Conservation (phyloP, 37 sponge, comb jelly and placozoan genomes). For the Spongilla lacustris region DNA sequence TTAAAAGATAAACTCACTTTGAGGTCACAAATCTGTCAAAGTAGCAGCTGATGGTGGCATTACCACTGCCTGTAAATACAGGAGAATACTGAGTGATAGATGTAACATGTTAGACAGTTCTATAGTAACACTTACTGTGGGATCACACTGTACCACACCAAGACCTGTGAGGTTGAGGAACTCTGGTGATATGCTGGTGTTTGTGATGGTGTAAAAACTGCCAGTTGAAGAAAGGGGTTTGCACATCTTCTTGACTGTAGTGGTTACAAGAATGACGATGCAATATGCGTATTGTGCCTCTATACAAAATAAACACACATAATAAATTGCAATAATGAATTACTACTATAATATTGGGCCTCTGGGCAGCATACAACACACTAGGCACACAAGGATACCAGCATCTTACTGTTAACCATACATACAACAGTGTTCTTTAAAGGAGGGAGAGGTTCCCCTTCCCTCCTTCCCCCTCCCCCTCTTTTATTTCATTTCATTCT, state of each 20-base stretch:
- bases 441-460: no score
- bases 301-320: no score
- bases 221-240: background rate
- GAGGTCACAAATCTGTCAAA: slow-evolving; percentile 66
- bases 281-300: no score
- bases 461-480: no score
- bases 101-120: no score
- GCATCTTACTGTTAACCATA: no score
- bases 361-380: no score
- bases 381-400: no score
- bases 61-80: background rate
- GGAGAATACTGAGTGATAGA: background rate
- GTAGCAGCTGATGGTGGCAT: slow-evolving; percentile 38
- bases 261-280: background rate
- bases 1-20: slow-evolving; percentile 26
- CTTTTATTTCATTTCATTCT: no score
- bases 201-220: background rate
- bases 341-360: no score
- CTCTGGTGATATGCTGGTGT: background rate
- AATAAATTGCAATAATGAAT: no score
- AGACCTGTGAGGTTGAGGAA: background rate
- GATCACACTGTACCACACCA: slow-evolving; percentile 6
- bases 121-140: background rate
- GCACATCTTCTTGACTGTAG: background rate
- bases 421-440: no score